Conservation (phyloP, 1,140 invertebrate genomes). For the Andrena cerasifolii region DNA sequence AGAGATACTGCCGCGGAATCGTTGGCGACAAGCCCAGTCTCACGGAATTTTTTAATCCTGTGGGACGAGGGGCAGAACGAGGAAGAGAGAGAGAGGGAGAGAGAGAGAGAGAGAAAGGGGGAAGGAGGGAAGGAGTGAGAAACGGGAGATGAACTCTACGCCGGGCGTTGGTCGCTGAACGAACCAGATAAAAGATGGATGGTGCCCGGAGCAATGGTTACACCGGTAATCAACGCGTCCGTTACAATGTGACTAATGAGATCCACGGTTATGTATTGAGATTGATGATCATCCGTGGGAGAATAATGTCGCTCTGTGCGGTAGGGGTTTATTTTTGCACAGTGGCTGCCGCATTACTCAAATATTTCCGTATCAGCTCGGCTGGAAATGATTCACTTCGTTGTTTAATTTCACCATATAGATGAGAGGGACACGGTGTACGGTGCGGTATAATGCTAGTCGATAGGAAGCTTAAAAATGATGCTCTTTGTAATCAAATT, state of each 20-base stretch:
- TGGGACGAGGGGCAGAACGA: background rate
- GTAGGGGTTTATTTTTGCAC: background rate
- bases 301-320: background rate
- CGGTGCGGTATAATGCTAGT: too few species aligned
- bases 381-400: background rate
- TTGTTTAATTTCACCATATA: background rate
- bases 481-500: too few species aligned
- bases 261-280: conserved; percentile 9
- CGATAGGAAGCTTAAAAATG: too few species aligned
- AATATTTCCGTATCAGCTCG: background rate
- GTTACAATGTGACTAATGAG: conserved; percentile 20
- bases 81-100: too few species aligned
- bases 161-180: background rate
- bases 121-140: too few species aligned
- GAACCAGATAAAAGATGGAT: conserved; percentile 6
- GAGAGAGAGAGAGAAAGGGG: background rate
- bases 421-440: too few species aligned
- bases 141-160: background rate
- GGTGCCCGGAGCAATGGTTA: background rate
- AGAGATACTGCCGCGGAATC: conserved; percentile 41
- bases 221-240: conserved; percentile 24
- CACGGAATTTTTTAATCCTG: conserved; percentile 60
- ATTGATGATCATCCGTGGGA: conserved; percentile 1
- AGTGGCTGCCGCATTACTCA: too few species aligned
- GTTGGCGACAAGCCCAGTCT: conserved; percentile 20